Base-by-base conservation (phyloP, 2,113 vertebrate genomes). In the Sphaerodactylus townsendi region DNA sequence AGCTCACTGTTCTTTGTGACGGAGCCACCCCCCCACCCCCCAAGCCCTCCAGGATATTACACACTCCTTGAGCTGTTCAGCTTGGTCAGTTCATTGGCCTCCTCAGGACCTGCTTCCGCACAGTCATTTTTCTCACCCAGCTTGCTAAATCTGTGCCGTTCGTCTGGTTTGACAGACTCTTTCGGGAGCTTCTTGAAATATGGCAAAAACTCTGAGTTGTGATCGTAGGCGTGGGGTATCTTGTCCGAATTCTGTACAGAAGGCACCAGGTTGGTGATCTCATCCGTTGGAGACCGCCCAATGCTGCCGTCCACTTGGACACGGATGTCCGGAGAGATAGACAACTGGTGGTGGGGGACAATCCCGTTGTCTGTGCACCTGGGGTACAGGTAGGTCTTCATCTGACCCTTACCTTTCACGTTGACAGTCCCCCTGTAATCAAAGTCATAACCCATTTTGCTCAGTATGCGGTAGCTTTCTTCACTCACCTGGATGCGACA, bases 251-350 rank as follows among this genome's bases (percentile, higher is more conserved):
- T 95, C 90, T 94, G 96, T 87, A 95, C 89, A 83, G 96, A 96
- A 95, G 96, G 93, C 92, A 99, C 96, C 96, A 98, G 95, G 94
- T 95, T 98, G 91, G 97, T 95, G 3, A 99, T 97, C 96, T 99
- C 98, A 0, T 99, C 98, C 0, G 98, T 99, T 0, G 98, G 98
- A 56, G 98, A 99, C 68, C 98, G 97, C n/a, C 98, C 98, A 0
- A 99, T 99, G 96, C 98, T 99, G 81, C 98, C 98, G n/a, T 99
- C 98, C 90, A 99, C 98, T 95, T 99, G 98, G 17, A 96, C 98
- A 35, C 98, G 97, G 94, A 99, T 99, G 94, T 99, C 98, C 0
- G 98, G 98, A 41, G 98, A 99, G 82, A 99, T 98, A 1, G 97
- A 97, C 74, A 94, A 89, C 94, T 95, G 95, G 90, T 98, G 97